Conservation (phyloP, 2,113 vertebrate genomes). For the Pseudopipra pipra region DNA sequence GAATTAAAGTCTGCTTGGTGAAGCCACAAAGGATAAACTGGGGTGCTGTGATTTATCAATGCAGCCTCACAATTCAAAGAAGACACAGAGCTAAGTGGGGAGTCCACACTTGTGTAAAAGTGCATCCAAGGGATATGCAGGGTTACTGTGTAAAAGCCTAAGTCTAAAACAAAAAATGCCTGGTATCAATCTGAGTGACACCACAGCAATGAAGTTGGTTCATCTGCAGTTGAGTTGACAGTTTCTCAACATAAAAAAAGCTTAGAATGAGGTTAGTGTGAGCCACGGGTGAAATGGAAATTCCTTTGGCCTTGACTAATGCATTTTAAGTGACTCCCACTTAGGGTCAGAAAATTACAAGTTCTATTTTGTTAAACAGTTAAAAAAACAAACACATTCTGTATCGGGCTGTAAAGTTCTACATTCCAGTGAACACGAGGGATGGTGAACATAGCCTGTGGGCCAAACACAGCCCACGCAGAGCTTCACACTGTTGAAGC, state of each 20-base stretch:
- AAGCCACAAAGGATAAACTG: neutral
- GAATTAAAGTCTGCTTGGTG: neutral
- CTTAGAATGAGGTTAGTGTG: neutral
- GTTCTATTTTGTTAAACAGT: conserved; percentile 38
- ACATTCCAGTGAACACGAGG: conserved; percentile 38
- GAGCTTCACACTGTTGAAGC: conserved; percentile 34
- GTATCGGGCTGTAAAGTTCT: conserved; percentile 11
- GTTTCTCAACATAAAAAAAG: neutral
- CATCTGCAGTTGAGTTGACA: neutral
- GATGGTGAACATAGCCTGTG: conserved; percentile 45
- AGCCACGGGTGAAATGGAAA: conserved; percentile 26
- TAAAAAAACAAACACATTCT: conserved; percentile 36
- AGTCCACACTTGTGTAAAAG: neutral
- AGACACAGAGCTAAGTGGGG: neutral
- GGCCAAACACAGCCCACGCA: conserved; percentile 65
- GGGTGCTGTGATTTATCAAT: neutral
- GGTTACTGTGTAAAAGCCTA: neutral
- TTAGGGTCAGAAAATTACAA: conserved; percentile 47
- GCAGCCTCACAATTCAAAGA: neutral
- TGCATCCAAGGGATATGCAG: neutral
- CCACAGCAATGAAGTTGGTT: neutral
- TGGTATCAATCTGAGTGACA: neutral
- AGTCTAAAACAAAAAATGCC: neutral
- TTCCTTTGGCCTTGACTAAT: conserved; percentile 32
- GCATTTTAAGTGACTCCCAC: conserved; percentile 53